A percentile compares a stretch with the other conserved stretches of the same genome.
Evolutionary conservation across 64 coral and sea anemone genomes (phyloP).

Genomic region (Pachyseris speciosa): DNA sequence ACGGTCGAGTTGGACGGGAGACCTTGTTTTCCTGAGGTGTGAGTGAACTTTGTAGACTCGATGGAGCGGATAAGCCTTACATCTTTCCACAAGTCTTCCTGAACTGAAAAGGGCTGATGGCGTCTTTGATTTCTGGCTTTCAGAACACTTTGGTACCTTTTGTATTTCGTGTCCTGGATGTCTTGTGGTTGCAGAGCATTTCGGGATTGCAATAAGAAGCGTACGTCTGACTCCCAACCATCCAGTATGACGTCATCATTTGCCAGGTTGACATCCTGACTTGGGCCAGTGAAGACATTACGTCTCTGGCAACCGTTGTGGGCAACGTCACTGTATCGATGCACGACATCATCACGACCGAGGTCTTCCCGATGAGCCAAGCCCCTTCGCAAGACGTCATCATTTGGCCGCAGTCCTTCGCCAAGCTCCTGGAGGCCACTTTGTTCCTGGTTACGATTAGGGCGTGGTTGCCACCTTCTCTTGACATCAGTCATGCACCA

Average conservation of each 20-base stretch:
- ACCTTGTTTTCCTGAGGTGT: background rate
- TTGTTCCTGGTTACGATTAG: background rate
- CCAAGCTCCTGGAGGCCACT: too few relatives aligned
- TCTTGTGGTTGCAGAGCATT: constrained; percentile 46
- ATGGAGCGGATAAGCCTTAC: constrained; percentile 67
- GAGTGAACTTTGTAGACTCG: constrained; percentile 47
- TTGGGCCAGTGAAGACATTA: too few relatives aligned
- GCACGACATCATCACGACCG: background rate
- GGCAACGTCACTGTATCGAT: too few relatives aligned
- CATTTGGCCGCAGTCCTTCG: too few relatives aligned
- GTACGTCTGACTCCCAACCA: constrained; percentile 75
- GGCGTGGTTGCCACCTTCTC: constrained; percentile 48
- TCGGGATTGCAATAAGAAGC: constrained; percentile 83
- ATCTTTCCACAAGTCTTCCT: constrained; percentile 82
- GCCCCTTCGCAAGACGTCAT: too few relatives aligned
- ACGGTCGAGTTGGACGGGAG: constrained; percentile 32
- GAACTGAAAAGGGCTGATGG: constrained; percentile 42
- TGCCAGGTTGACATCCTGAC: too few relatives aligned
- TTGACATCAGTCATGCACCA: constrained; percentile 90
- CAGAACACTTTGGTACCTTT: constrained; percentile 49
- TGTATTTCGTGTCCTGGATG: constrained; percentile 70
- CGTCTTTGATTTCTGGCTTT: background rate
- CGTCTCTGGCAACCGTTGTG: background rate
- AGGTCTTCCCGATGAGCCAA: too few relatives aligned
- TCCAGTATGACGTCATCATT: constrained; percentile 26